Base-by-base conservation (phyloP, 2,797 vertebrate genomes). In the Ptychadena robeensis region DNA sequence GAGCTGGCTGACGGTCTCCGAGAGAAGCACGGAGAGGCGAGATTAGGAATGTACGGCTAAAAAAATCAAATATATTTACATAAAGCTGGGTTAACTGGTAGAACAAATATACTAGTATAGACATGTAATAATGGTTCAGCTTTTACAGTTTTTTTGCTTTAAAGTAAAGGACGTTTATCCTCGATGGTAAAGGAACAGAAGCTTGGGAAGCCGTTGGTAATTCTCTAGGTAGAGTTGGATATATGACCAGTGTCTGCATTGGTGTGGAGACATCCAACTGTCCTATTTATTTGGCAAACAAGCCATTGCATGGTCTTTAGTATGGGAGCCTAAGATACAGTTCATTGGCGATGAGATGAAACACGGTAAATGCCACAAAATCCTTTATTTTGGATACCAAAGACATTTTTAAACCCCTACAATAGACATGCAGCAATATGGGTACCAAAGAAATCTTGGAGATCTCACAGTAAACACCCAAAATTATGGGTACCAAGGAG, bases 1-100 rank as follows among this genome's bases (percentile, higher is more conserved):
- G 90, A 80, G 93, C 94, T 94, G 95, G 94, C 94, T 94, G 94
- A 92, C 91, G 90, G 88, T 73, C 67, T 83, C 75, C 70, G 35
- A 82, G 59, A 30, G 63, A 25, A 66, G 73, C 37, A 28, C 40
- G 66, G 68, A 22, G 66, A 76, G 77, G 66, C 32, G 68, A 81
- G 31, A 80, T 80, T 80, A 70, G 44, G 67, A 25, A 61, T 61
- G 59, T 69, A 31, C 66, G 59, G 66, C 57, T 37, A 38, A 80
- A 70, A 71, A 31, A 64, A 53, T 78, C 75, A 78, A 68, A 68
- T 63, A 67, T 78, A 78, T 78, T 65, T 78, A 78, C 64, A 68
- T 48, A 78, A 67, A 78, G 40, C 64, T 34, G 32, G 64, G 64
- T 79, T 57, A 69, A 79, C 92, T 93, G 92, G 91, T 92, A 93